These are phyloP conservation scores for Dendrolimus punctatus DNA, from an alignment of 1,140 invertebrate species.

Conservation along the genomic window DNA sequence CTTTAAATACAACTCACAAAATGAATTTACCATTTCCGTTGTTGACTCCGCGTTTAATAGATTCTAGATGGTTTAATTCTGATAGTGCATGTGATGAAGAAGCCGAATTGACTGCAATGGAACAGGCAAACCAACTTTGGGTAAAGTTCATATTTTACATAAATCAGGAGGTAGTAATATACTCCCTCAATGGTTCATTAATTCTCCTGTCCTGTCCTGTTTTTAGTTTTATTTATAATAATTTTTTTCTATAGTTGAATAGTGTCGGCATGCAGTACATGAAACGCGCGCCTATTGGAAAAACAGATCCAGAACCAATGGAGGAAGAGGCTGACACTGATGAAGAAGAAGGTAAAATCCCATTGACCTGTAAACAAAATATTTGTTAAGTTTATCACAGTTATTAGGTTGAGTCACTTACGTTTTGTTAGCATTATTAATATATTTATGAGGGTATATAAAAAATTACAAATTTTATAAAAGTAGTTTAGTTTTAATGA, in stretches of 20 bases:
- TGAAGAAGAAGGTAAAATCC: constrained; percentile 60
- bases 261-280: constrained; percentile 79
- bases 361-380: too few relatives aligned
- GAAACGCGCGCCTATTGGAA: constrained; percentile 83
- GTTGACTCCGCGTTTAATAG: constrained; percentile 80
- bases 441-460: constrained; percentile 11
- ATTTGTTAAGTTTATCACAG: too few relatives aligned
- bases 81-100: constrained; percentile 89
- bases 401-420: too few relatives aligned
- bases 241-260: constrained; percentile 75
- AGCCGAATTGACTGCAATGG: constrained; percentile 81
- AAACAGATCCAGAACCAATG: constrained; percentile 79
- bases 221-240: background rate
- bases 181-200: constrained; percentile 1
- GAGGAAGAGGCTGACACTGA: constrained; percentile 69
- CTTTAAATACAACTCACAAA: too few relatives aligned
- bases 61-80: constrained; percentile 87
- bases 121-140: constrained; percentile 83
- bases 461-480: too few relatives aligned
- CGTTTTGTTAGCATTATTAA: too few relatives aligned
- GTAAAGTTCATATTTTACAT: too few relatives aligned
- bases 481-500: too few relatives aligned
- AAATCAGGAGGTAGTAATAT: too few relatives aligned
- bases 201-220: background rate
- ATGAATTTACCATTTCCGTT: constrained; percentile 84